Base-by-base conservation (phyloP, 2,888 invertebrate genomes). In the Thalpophila matura region DNA sequence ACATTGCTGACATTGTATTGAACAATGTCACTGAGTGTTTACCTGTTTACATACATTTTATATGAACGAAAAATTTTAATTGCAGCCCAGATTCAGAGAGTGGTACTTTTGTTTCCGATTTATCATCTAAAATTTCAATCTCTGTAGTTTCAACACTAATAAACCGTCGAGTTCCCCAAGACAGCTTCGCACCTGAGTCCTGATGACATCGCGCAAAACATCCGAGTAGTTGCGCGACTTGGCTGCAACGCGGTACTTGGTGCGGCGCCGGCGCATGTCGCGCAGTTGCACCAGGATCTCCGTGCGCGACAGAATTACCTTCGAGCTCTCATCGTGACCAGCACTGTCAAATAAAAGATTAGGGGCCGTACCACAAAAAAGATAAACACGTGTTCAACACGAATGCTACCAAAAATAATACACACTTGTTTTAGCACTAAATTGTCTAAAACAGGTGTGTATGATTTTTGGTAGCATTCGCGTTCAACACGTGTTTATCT, bases 181-280 rank as follows among this genome's bases (percentile, higher is more conserved):
- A 1, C 4, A 37, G 20, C 6, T 4, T 14, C n/a, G 88, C 64
- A 93, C 95, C 91, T 93, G 97, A 79, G 95, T 96, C 83, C 86
- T 91, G 71, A 96, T 96, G 35, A 96, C 94, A 77, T 96, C 96
- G 1, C 95, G 89, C 37, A 96, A 88, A 9, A 96, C 94, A 83
- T 96, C 95, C 0, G 95, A 96, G 81, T 96, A 95, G 86, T 95
- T 96, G 76, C 93, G 93, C 6, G 93, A 90, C 76, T 95, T 95
- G 49, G 95, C 95, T 50, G 96, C 95, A 27, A 96, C 96, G 68
- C 95, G 92, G 85, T 96, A 96, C 86, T 96, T 96, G 45, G 95
- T 85, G 76, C 96, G 92, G 14, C 96, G 92, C 12, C 96, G 93
- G 87, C 95, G 96, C 85, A 96, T 95, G 85, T 96, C 95, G 43